Evolutionary conservation across 2,888 invertebrate genomes (phyloP), one percentile per base, ranked within the genome.

Genomic region (Polydrusus tereticollis): DNA sequence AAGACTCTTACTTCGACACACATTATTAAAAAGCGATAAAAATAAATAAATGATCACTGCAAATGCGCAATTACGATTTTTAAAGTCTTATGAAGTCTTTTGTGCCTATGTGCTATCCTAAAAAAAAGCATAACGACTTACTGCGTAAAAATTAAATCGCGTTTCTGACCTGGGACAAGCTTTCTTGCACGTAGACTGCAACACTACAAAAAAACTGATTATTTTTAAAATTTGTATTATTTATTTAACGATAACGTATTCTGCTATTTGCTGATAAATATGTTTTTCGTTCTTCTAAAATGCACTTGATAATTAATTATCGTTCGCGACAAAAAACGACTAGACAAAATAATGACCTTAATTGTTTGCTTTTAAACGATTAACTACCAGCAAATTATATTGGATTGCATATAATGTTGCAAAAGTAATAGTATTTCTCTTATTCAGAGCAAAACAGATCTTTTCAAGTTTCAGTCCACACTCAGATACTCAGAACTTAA

Each of bases 141-240:
- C 36, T 36, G 4, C 20, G 12, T 45, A 6, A 45, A 45, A 45
- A 45, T 10, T 10, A 45, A 45, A 45, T 21, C 12, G 20, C 23
- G n/a, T 64, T 36, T 36, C 38, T 58, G 66, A 66, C 66, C 66
- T 66, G 14, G 57, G 66, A 57, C 66, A 66, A 66, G 45, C 10
- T 47, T 43, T 58, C 16, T 58, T 16, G 26, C 45, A 26, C 60
- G 16, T 14, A 57, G 23, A 57, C 41, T 57, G 33, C 66, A 43
- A 20, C 33, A 43, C 21, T 41, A 12, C 16, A 29, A 26, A 58
- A 66, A 43, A 66, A 58, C 18, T 55, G 55, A 43, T 55, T 58
- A 66, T 41, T 66, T 55, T 26, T 41, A 43, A n/a, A n/a, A 52
- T 66, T 60, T 55, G 12, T 21, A 21, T 14, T 65, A 55, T 66